Conservation (phyloP, 2,113 vertebrate species). For the Microtus oregoni region DNA sequence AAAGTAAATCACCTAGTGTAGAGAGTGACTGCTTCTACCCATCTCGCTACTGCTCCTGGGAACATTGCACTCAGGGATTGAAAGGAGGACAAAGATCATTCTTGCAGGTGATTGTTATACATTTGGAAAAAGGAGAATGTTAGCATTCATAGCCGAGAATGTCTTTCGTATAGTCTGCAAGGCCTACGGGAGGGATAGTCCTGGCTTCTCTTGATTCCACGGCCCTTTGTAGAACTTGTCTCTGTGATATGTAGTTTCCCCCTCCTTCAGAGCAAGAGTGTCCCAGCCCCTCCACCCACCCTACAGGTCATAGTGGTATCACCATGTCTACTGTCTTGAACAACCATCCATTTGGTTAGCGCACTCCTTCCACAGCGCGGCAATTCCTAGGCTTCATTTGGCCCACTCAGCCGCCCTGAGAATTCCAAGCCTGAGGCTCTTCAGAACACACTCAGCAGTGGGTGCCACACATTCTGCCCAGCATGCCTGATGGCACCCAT, state of each 20-base stretch:
- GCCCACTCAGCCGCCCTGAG: background rate
- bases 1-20: background rate
- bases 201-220: background rate
- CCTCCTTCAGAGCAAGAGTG: background rate
- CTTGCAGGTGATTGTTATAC: background rate
- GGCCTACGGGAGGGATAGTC: background rate
- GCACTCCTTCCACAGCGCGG: accelerated
- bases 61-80: background rate
- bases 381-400: background rate
- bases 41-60: background rate
- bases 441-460: background rate
- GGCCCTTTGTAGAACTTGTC: background rate
- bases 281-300: background rate
- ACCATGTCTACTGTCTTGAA: accelerated
- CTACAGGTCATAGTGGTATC: accelerated
- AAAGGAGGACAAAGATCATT: background rate
- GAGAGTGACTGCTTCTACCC: background rate
- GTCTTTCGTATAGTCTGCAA: background rate
- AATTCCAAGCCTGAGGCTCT: background rate
- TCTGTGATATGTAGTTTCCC: background rate
- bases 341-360: too few relatives aligned
- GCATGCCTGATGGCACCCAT: background rate
- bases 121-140: background rate
- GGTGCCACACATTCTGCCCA: too few relatives aligned
- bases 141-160: background rate